Evolutionary conservation across 2,797 vertebrate species (phyloP).

Genomic region (Strix occidentalis): DNA sequence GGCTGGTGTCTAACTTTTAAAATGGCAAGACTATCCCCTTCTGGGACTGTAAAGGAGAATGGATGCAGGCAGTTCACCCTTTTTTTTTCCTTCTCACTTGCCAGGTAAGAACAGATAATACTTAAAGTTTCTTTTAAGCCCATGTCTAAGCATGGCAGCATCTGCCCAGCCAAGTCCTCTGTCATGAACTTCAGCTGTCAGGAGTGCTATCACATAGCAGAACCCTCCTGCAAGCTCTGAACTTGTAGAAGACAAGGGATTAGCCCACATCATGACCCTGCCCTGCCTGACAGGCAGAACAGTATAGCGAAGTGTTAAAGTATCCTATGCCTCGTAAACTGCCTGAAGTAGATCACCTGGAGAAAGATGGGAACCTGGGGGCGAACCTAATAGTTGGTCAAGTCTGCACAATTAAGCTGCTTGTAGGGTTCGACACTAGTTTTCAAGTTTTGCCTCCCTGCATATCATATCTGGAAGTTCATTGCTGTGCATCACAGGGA

Average conservation of each 20-base stretch:
- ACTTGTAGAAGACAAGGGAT: not conserved
- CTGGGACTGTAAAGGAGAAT: not conserved
- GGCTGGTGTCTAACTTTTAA: not conserved
- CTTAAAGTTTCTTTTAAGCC: not conserved
- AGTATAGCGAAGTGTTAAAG: not conserved
- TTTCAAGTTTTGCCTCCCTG: not conserved
- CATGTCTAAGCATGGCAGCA: not conserved
- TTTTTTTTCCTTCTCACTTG: not conserved
- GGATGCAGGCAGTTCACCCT: not conserved
- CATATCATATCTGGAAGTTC: not conserved
- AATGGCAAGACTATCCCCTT: not conserved
- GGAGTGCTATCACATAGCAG: not conserved
- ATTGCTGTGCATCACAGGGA: not conserved
- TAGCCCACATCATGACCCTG: not conserved
- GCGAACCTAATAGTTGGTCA: not conserved
- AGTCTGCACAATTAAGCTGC: accelerated
- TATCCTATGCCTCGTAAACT: not conserved
- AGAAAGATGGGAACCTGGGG: not conserved
- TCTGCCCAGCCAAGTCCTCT: not conserved
- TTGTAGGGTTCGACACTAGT: not conserved
- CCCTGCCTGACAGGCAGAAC: not conserved
- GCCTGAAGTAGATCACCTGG: not conserved
- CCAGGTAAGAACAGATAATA: not conserved
- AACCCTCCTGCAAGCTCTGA: not conserved
- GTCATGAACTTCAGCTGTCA: not conserved